A percentile compares a stretch with the other conserved stretches of the same genome.
These are phyloP conservation scores for Felis catus DNA, from an alignment of 2,113 vertebrate genomes.

Conservation along the genomic window F.catus_Fca126_mat1.0 CM031417.1:110015501-110016000, in stretches of 20 bases:
- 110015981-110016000: neutral
- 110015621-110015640: neutral
- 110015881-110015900: neutral
- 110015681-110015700: neutral
- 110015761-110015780: slow-evolving; percentile 62
- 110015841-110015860: slow-evolving; percentile 54
- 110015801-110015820: neutral
- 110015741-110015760: slow-evolving; percentile 57
- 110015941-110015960: neutral
- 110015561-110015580: neutral
- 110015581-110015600: neutral
- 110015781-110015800: slow-evolving; percentile 52
- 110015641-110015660: slow-evolving; percentile 14
- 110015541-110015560: neutral
- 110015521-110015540: neutral
- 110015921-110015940: neutral
- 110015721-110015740: slow-evolving; percentile 44
- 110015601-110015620: neutral
- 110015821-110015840: slow-evolving; percentile 61
- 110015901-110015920: neutral
- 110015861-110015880: slow-evolving; percentile 51
- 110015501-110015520: neutral
- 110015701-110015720: slow-evolving; percentile 41
- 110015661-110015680: slow-evolving; percentile 35
- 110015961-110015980: neutral